Conservation (phyloP, 2,888 invertebrate species). For the Paralinhomoeus sp. region DNA sequence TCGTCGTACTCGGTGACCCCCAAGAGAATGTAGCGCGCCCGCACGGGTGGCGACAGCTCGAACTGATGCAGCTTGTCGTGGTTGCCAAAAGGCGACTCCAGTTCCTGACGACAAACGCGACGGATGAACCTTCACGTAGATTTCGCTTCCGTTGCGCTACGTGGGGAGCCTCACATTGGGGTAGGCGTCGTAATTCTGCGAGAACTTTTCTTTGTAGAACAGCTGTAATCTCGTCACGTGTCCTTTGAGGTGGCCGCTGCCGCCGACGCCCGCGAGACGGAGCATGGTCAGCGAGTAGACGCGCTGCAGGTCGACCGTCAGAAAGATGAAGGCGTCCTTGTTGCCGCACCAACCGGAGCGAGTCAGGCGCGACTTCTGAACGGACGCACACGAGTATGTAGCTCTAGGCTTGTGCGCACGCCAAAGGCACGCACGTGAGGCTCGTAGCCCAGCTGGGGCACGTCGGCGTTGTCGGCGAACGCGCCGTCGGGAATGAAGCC, state of each 20-base stretch:
- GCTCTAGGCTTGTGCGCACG: no score
- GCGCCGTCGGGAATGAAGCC: slow-evolving; percentile 79
- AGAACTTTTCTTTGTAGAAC: slow-evolving; percentile 82
- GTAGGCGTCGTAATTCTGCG: slow-evolving; percentile 80
- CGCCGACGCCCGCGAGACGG: slow-evolving; percentile 22
- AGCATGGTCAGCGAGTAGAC: slow-evolving; percentile 44
- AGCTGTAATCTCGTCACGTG: slow-evolving; percentile 84
- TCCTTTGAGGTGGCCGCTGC: slow-evolving; percentile 34
- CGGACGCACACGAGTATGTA: no score
- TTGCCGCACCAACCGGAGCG: slow-evolving; percentile 39
- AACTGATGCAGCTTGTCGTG: slow-evolving; percentile 91
- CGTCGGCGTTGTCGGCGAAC: slow-evolving; percentile 54
- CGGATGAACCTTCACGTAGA: no score
- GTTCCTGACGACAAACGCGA: no score
- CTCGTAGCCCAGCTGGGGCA: slow-evolving; percentile 36
- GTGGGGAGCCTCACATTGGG: slow-evolving; percentile 54
- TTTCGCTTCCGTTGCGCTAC: no score
- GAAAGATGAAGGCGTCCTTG: slow-evolving; percentile 71
- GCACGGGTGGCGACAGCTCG: slow-evolving; percentile 69
- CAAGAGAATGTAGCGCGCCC: slow-evolving; percentile 72
- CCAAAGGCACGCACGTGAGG: no score
- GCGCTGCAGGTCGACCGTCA: slow-evolving; percentile 75
- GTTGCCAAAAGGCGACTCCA: slow-evolving; percentile 33
- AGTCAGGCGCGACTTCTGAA: slow-evolving; percentile 14
- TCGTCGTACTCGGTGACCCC: slow-evolving; percentile 90